These are phyloP conservation scores for Cistogaster globosa DNA, from an alignment of 2,888 invertebrate genomes.

Conservation along the genomic window DNA sequence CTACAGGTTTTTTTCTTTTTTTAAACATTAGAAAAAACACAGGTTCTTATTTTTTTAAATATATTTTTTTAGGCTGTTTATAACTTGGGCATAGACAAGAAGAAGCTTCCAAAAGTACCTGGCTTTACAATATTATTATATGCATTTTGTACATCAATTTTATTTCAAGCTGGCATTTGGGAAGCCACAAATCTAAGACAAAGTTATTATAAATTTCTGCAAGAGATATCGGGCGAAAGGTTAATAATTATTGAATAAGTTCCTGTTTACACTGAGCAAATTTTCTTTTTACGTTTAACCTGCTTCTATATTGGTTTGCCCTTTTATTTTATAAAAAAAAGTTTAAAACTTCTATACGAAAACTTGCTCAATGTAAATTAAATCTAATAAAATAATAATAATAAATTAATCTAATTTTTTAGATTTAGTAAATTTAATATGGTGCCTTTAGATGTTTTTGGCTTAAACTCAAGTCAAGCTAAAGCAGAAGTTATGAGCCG, in stretches of 20 bases:
- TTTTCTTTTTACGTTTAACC: no score
- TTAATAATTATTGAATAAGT: constrained; percentile 75
- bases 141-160: constrained; percentile 89
- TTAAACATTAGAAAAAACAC: not conserved
- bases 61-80: constrained; percentile 86
- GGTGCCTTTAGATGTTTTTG: constrained; percentile 85
- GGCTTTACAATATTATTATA: constrained; percentile 89
- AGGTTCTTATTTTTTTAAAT: not conserved
- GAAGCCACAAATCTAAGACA: constrained; percentile 91
- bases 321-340: no score
- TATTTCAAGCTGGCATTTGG: constrained; percentile 90
- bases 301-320: no score
- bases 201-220: constrained; percentile 93
- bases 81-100: constrained; percentile 87
- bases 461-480: constrained; percentile 84
- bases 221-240: constrained; percentile 89
- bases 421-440: constrained; percentile 86
- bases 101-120: constrained; percentile 87
- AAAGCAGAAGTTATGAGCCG: constrained; percentile 82
- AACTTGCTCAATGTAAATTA: no score
- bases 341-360: no score
- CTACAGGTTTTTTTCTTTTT: constrained; percentile 86
- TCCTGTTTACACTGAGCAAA: no score
- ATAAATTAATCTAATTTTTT: not conserved
- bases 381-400: no score